Percentiles rank a stretch among this genome's conserved stretches.
These are phyloP conservation scores for Caenorhabditis latens DNA, from an alignment of 1,140 invertebrate genomes.

Conservation along the genomic window DNA sequence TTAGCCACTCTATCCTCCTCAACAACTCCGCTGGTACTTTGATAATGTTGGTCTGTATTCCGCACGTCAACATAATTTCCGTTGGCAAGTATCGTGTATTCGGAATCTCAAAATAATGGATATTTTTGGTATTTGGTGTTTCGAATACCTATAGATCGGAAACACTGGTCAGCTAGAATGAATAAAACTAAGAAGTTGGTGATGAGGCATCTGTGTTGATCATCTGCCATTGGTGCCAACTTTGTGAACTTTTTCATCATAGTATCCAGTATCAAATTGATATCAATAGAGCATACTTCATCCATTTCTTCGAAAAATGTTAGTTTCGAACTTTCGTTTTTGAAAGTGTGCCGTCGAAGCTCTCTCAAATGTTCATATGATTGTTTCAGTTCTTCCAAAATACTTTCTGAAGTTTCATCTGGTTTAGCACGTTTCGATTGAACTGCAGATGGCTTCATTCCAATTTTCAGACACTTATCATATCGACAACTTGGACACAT, in stretches of 20 bases:
- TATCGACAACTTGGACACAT: neutral
- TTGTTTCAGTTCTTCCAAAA: constrained; percentile 11
- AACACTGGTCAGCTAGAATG: neutral
- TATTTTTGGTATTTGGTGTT: neutral
- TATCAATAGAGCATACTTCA: neutral
- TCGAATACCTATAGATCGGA: neutral
- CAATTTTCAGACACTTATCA: neutral
- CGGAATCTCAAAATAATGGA: neutral
- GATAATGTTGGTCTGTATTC: neutral
- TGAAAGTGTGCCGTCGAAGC: neutral
- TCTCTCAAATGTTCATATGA: neutral
- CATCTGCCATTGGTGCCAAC: neutral
- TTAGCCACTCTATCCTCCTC: neutral
- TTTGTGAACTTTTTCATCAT: neutral
- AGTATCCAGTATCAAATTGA: neutral
- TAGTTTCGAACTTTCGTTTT: neutral
- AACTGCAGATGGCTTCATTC: neutral
- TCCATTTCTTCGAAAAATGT: constrained; percentile 30
- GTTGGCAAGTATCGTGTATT: neutral
- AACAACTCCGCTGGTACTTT: neutral
- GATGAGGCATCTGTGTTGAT: neutral
- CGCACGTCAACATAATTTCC: neutral
- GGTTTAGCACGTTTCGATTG: neutral
- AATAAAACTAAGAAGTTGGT: neutral
- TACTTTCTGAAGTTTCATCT: too few species aligned